Base-by-base conservation (phyloP, 2,888 invertebrate species). In the Liopterus haemorrhoidalis region DNA sequence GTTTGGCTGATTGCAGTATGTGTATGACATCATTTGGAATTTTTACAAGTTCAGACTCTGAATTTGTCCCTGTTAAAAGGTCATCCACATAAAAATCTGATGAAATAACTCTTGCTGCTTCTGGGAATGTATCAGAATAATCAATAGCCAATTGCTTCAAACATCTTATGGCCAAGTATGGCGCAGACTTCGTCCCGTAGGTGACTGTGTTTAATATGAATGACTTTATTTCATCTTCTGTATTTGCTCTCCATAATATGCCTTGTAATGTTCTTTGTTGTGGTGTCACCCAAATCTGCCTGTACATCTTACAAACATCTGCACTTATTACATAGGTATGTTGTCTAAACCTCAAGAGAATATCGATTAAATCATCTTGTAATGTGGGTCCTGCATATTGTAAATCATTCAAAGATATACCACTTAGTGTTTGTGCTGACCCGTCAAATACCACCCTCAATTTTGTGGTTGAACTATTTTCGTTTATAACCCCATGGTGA, bases 261-360 rank as follows among this genome's bases (percentile, higher is more conserved):
- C 55, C 15, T 5, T 54, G 50, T 16, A 49, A 51, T 19, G 54
- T 44, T 3, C 36, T 28, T 16, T 60, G 49, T 3, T 48, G 28
- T 5, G 51, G 48, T 11, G 52, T 31, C 0, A 59, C 35, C 5
- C 33, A 4, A 5, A 61, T 51, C 42, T 59, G 57, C 0, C 53
- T 49, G 30, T 55, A 61, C 51, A 59, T 59, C 40, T 57, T 46
- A 5, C 43, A 38, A 8, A 62, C 49, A 28, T 59, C 59, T 2
- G 53, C 56, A 5, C 44, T 48, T 3, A 59, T 24, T 2, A 56
- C 55, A 16, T 54, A 45, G 3, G 37, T 15, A 15, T 55, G 46
- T 2, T 37, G 41, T 16, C 59, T 48, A 51, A 59, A 60, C 11
- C 55, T 46, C 1, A 55, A 5, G 1, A 60, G 11, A 16, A 58